Evolutionary conservation across 2,888 invertebrate genomes (phyloP).

Genomic region (Chaitophorus viminalis): DNA sequence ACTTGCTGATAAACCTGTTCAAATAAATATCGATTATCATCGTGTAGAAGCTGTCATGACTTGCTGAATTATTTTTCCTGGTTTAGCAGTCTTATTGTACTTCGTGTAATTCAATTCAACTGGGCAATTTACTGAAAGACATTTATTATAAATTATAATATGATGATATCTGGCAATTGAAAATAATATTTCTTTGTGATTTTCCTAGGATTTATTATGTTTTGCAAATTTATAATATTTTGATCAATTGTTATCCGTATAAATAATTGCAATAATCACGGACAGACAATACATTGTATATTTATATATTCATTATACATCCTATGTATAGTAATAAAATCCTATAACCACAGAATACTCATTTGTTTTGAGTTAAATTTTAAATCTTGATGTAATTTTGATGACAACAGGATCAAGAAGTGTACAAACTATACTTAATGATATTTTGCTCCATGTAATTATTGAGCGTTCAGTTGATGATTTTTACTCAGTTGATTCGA

Average conservation of each 20-base stretch:
- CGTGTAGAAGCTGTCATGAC: constrained; percentile 33
- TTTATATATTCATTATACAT: too few species aligned
- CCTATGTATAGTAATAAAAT: too few species aligned
- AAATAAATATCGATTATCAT: constrained; percentile 43
- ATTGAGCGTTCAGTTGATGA: constrained; percentile 8
- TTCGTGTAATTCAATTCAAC: neutral
- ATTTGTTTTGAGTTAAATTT: neutral
- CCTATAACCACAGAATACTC: too few species aligned
- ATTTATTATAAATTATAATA: too few species aligned
- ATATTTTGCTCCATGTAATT: constrained; percentile 11
- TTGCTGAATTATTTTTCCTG: constrained; percentile 33
- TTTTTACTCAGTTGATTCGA: neutral
- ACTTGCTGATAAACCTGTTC: constrained; percentile 37
- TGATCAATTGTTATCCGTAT: neutral
- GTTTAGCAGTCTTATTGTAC: neutral
- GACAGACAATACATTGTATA: neutral
- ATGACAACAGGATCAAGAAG: constrained; percentile 27
- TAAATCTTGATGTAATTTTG: constrained; percentile 32
- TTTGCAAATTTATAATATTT: neutral
- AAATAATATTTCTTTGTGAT: neutral
- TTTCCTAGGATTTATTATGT: neutral
- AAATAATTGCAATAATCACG: neutral
- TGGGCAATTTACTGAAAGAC: neutral
- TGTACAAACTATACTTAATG: constrained; percentile 27
- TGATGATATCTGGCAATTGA: neutral